A percentile compares a stretch with the other conserved stretches of the same genome.
These are phyloP conservation scores for Rhabdophis nuchalis DNA, from an alignment of 2,797 vertebrate genomes.

Conservation along the genomic window DNA sequence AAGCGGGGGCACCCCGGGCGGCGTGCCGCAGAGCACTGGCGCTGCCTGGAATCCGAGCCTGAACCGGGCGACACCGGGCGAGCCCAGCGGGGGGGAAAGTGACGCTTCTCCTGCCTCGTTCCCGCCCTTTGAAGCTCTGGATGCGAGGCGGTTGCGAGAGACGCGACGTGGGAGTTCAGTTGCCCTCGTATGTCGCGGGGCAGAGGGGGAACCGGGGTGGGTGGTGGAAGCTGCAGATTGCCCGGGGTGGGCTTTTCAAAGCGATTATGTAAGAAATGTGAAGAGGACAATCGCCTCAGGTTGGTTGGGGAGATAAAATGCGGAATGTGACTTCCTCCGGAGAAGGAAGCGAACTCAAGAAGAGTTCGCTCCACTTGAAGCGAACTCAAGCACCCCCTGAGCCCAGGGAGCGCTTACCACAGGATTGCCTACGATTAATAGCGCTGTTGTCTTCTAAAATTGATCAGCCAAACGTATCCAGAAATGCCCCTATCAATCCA, in stretches of 20 bases:
- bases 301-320: background rate
- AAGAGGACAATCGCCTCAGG: background rate
- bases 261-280: background rate
- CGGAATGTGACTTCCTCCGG: too few relatives aligned
- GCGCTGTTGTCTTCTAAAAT: background rate
- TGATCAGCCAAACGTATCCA: background rate
- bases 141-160: background rate
- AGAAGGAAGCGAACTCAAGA: background rate
- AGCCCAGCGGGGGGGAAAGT: background rate
- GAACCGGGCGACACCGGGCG: background rate
- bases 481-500: background rate
- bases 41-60: background rate
- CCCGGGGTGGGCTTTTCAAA: background rate
- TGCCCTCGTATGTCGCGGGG: background rate
- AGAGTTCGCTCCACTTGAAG: too few relatives aligned
- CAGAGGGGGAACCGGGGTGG: too few relatives aligned
- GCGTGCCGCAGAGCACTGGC: background rate
- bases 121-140: background rate
- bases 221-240: background rate
- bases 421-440: background rate
- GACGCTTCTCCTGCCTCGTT: background rate
- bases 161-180: background rate
- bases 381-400: background rate
- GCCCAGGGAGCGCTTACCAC: background rate
- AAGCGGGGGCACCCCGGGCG: background rate